Evolutionary conservation across 35 echinoderm and acorn worm genomes (phyloP), one percentile per base, ranked within the genome.

Genomic region (Heliocidaris erythrogramma): DNA sequence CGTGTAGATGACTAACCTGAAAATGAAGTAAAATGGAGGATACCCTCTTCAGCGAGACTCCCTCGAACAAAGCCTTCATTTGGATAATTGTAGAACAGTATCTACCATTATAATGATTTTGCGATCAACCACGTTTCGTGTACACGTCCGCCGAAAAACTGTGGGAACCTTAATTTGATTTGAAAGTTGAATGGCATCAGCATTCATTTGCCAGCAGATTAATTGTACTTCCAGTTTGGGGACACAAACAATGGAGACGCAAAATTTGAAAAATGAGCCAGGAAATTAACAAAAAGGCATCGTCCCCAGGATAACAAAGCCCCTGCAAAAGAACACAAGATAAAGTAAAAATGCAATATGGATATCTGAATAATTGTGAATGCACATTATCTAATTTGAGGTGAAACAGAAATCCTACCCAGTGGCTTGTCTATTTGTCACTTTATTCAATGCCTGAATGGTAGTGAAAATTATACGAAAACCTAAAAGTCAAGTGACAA

Each of bases 351-450:
- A 78, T 21, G 27, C 17, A 78, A 78, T 56, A 78, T 78, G 65
- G 65, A 78, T 78, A 78, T 78, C n/a, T 78, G 65, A 78, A 78
- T 78, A 78, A 78, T 78, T 78, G 65, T n/a, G 65, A 7, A 78
- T 71, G 61, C 61, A 71, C 17, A 21, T 4, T 71, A 71, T 71
- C 61, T 71, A 71, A 71, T 78, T 78, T 24, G 65, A 78, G 65
- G 0, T 78, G 65, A 27, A 78, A 78, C n/a, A 8, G 65, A 78
- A 78, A 5, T 21, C 21, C 21, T 78, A 18, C 14, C 65, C 65
- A 78, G 27, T 78, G 65, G 65, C 65, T 78, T 78, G 6, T 78
- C 27, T n/a, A 27, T 18, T 1, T 78, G 18, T 78, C 65, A 78
- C 7, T 6, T 6, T 78, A 42, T 42, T 42, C 35, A 42, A 42